phyloP scores from a whole-genome alignment of 2,888 invertebrate species.

The Automeris io region DNA sequence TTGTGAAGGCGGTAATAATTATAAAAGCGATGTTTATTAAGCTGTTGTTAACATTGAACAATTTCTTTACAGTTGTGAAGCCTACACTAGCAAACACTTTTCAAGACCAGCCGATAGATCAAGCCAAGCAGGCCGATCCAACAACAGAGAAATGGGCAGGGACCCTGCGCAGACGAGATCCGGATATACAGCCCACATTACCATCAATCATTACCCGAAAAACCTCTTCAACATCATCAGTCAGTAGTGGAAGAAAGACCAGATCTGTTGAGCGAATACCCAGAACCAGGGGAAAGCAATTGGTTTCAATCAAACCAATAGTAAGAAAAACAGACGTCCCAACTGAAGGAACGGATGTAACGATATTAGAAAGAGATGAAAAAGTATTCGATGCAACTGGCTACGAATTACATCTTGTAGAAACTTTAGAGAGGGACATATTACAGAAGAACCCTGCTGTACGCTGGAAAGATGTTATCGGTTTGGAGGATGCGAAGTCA shows the following conservation, averaged over 20 bases:
- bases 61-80: slow-evolving; percentile 47
- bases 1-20: too few species aligned
- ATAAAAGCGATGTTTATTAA: too few species aligned
- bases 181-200: slow-evolving; percentile 79
- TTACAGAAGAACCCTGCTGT: slow-evolving; percentile 88
- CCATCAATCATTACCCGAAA: slow-evolving; percentile 77
- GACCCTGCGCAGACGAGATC: slow-evolving; percentile 79
- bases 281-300: slow-evolving; percentile 36
- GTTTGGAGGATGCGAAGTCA: slow-evolving; percentile 84
- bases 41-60: not conserved
- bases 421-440: slow-evolving; percentile 90
- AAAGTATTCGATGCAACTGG: slow-evolving; percentile 81
- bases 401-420: slow-evolving; percentile 86
- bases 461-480: slow-evolving; percentile 88
- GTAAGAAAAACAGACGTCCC: slow-evolving; percentile 48
- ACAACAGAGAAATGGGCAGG: slow-evolving; percentile 83
- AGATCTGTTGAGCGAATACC: slow-evolving; percentile 65
- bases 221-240: slow-evolving; percentile 69
- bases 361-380: slow-evolving; percentile 56
- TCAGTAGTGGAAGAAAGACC: slow-evolving; percentile 55
- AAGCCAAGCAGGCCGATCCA: slow-evolving; percentile 51
- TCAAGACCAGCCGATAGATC: slow-evolving; percentile 41
- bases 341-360: slow-evolving; percentile 49
- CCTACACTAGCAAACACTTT: slow-evolving; percentile 49
- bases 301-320: slow-evolving; percentile 55